These are phyloP conservation scores for Troglohyphantes excavatus DNA, from an alignment of 2,888 invertebrate genomes.

Conservation along the genomic window DNA sequence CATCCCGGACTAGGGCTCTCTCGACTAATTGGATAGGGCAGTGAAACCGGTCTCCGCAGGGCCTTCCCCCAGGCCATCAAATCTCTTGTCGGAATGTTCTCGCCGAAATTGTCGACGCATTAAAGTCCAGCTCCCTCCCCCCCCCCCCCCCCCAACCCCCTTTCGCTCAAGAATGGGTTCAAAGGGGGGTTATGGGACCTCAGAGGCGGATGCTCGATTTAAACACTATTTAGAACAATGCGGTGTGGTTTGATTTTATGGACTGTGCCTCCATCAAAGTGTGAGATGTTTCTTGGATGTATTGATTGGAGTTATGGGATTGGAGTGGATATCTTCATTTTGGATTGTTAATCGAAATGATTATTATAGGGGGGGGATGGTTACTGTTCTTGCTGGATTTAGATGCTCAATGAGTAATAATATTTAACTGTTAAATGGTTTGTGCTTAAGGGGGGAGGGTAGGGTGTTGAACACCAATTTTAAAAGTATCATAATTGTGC, in stretches of 20 bases:
- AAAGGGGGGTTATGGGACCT: conserved; percentile 23
- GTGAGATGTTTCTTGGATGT: background rate
- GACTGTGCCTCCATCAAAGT: background rate
- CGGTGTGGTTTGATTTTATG: conserved; percentile 8
- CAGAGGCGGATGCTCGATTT: conserved; percentile 25
- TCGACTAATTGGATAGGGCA: conserved; percentile 57
- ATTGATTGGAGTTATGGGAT: background rate
- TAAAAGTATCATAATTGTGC: no score
- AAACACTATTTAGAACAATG: conserved; percentile 42
- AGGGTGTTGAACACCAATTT: no score
- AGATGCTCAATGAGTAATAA: no score
- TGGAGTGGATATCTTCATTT: background rate
- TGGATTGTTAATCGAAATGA: background rate
- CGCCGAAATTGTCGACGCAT: conserved; percentile 51
- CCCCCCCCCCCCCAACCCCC: no score
- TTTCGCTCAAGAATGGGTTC: conserved; percentile 5
- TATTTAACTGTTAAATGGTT: no score
- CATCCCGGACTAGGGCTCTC: conserved; percentile 6
- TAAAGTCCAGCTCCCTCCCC: conserved; percentile 39
- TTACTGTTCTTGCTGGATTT: no score
- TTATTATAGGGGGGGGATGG: no score
- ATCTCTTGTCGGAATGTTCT: conserved; percentile 59
- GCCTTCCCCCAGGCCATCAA: conserved; percentile 34
- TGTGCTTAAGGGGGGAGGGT: no score
- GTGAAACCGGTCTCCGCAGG: conserved; percentile 48